Evolutionary conservation across 2,888 invertebrate genomes (phyloP), one percentile per base, ranked within the genome.

Genomic region (Electrophaes corylata): DNA sequence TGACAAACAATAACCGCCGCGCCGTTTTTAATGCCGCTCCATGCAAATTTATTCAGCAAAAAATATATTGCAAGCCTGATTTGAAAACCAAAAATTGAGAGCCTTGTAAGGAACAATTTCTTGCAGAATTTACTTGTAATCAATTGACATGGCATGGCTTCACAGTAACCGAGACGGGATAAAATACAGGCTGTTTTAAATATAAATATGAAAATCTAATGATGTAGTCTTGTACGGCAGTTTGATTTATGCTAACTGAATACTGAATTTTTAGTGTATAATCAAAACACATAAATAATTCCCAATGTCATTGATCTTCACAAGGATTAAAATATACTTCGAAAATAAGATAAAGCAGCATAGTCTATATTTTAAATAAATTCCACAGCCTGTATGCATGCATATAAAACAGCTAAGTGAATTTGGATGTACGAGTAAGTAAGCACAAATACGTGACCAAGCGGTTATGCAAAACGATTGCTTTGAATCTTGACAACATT

Each of bases 1-100:
- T 70, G 57, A 70, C 78, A 84, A 83, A 85, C 75, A 83, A 69
- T 70, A 72, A 71, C 73, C 64, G 75, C 72, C 77, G 71, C 73
- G 70, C 71, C 70, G 75, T 73, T 69, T 62, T 62, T 70, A 72
- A 70, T 67, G 58, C 67, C 64, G 64, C 71, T 74, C 67, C 75
- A 76, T 79, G 81, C 81, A 81, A 82, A 82, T 79, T 72, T 74
- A 76, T 76, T 72, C 69, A 66, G 70, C 69, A 76, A 78, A 78
- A 80, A 80, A 68, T 65, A 65, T 63, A 66, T 65, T 63, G 63
- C 67, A 58, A 56, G 62, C 58, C 65, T 60, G 65, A 70, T 71
- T 75, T 69, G 60, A 70, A 75, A 75, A 70, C 70, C 67, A 73
- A 69, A 73, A 71, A 69, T 67, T 65, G 65, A 64, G 46, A 33